Base-by-base conservation (phyloP, 2,888 invertebrate genomes). In the Sinotaia quadrata region DNA sequence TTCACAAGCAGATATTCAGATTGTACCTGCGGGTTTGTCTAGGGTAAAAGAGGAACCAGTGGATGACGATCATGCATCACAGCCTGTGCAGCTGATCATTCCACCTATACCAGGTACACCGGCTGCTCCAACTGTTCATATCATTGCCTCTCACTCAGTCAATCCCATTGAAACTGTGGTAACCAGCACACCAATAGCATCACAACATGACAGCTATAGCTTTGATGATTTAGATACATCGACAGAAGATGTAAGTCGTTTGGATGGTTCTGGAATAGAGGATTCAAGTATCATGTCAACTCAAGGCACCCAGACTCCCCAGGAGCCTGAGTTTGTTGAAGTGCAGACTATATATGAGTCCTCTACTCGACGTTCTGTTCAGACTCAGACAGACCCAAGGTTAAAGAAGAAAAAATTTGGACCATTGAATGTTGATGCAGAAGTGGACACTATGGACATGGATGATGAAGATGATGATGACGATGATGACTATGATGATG, bases 401-500 rank as follows among this genome's bases (percentile, higher is more conserved):
- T 69, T 84, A 51, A 84, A 83, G 70, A 84, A 81, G 71, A 84
- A 84, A 73, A 82, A 83, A 67, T 83, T 84, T 79, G 83, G 84
- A 21, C 82, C 82, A 7, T 73, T 84, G 24, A 75, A 72, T 63
- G 67, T 73, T 5, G 83, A 81, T 36, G 75, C 74, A 37, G 82
- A 81, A 44, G 76, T 75, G 34, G 83, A 82, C 71, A 69, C 72
- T 51, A 66, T 78, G 56, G 78, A 79, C 41, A 75, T 76, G 70
- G 82, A 83, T 34, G 73, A 78, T n/a, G 78, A 77, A 36, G 75
- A 77, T 27, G 73, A 75, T 36, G 68, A 68, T 37, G 81, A 80
- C 60, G 31, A 59, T 1, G 66, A 58, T 57, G 65, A 65, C 4
- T 54, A 65, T 34, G 70, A 72, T 65, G 80, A 76, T 29, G 73